Percentiles rank a stretch among this genome's conserved stretches.
Evolutionary conservation across 2,888 invertebrate genomes (phyloP).

Genomic region (Aplocera efformata): DNA sequence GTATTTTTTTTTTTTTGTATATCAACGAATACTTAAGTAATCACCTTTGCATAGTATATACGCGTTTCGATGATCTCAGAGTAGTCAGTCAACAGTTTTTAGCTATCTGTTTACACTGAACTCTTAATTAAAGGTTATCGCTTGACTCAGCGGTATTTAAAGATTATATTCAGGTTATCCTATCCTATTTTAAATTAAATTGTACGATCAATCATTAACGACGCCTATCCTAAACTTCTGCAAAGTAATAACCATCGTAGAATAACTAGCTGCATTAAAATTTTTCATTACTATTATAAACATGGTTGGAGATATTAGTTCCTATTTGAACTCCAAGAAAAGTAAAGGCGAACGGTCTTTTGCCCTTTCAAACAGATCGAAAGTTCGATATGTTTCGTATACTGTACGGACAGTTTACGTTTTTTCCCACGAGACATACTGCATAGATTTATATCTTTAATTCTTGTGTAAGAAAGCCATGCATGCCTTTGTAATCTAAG

Average conservation of each 20-base stretch:
- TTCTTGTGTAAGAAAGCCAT: conserved; percentile 12
- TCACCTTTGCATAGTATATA: too few species aligned
- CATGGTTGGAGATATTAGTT: conserved; percentile 26
- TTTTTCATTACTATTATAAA: conserved; percentile 9
- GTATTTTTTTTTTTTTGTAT: too few species aligned
- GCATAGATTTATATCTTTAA: conserved; percentile 9
- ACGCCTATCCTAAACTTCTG: too few species aligned
- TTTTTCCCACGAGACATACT: conserved; percentile 31
- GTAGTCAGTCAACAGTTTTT: conserved; percentile 31
- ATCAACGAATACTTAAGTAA: background rate
- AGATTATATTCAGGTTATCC: too few species aligned
- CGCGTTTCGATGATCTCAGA: conserved; percentile 35
- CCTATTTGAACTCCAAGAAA: conserved; percentile 32
- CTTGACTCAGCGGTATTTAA: background rate
- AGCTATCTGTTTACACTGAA: conserved; percentile 10
- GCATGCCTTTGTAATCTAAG: conserved; percentile 12
- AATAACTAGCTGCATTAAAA: conserved; percentile 10
- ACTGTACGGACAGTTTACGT: conserved; percentile 25
- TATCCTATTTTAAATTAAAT: too few species aligned
- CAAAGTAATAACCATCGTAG: too few species aligned
- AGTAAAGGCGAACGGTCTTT: conserved; percentile 36
- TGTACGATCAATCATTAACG: too few species aligned
- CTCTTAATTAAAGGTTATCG: conserved; percentile 16
- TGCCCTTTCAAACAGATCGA: conserved; percentile 38
- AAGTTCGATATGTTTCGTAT: conserved; percentile 38